Conservation (phyloP, 2,113 vertebrate species). For the Myrmecophaga tridactyla region DNA sequence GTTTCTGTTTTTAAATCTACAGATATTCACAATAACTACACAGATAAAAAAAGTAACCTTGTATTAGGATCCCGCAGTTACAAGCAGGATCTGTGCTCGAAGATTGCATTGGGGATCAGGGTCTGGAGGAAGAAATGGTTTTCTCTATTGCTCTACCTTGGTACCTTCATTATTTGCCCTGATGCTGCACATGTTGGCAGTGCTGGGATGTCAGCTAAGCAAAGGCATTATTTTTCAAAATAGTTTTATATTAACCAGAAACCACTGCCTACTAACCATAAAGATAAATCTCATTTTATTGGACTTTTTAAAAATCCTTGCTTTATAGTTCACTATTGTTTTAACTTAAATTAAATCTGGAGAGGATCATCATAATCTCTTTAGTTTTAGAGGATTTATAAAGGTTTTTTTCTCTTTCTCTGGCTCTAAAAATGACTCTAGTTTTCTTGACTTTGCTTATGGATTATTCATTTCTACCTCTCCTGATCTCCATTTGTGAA, state of each 20-base stretch:
- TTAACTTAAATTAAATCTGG: neutral
- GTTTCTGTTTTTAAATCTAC: neutral
- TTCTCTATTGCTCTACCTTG: neutral
- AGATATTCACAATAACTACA: neutral
- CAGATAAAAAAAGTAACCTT: neutral
- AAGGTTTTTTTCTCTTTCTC: neutral
- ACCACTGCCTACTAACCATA: neutral
- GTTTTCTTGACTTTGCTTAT: neutral
- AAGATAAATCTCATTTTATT: neutral
- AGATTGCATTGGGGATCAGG: neutral
- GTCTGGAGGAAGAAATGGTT: neutral
- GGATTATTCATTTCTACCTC: neutral
- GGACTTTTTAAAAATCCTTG: neutral
- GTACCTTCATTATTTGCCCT: neutral
- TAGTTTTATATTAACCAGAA: neutral
- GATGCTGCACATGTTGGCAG: neutral
- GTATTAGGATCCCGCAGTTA: neutral
- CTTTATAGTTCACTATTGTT: neutral
- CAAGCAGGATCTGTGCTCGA: neutral
- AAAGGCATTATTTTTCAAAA: neutral
- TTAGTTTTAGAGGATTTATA: neutral
- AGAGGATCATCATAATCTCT: neutral
- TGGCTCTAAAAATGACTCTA: neutral
- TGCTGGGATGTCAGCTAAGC: neutral
- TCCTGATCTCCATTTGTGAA: neutral